These are phyloP conservation scores for Uromys caudimaculatus DNA, from an alignment of 2,797 vertebrate species.

Conservation along the genomic window DNA sequence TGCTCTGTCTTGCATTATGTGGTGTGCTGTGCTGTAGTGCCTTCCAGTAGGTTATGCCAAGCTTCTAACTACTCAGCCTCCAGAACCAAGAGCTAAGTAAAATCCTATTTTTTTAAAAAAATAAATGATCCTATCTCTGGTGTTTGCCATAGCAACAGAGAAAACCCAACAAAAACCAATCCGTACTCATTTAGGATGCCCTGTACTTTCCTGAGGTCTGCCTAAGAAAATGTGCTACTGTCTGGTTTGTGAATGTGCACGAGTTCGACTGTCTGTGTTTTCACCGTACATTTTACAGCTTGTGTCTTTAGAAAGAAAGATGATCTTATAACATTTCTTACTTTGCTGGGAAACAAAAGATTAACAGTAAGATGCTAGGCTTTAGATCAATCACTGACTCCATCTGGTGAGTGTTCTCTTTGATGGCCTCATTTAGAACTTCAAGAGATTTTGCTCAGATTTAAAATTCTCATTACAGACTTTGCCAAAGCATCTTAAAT, in stretches of 20 bases:
- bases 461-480: conserved; percentile 73
- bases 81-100: background rate
- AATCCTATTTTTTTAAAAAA: background rate
- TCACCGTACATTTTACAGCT: conserved; percentile 58
- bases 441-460: conserved; percentile 55
- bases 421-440: conserved; percentile 78
- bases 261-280: conserved; percentile 19
- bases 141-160: background rate
- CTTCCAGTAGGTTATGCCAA: background rate
- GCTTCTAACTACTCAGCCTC: background rate
- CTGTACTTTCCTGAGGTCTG: background rate
- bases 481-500: conserved; percentile 77
- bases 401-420: conserved; percentile 82
- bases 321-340: conserved; percentile 69
- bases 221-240: background rate
- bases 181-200: background rate
- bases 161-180: background rate
- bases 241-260: conserved; percentile 39
- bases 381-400: conserved; percentile 74
- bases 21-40: background rate
- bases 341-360: conserved; percentile 74
- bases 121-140: background rate
- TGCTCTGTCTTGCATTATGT: background rate
- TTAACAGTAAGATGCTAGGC: conserved; percentile 67
- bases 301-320: conserved; percentile 60